A percentile compares a stretch with the other conserved stretches of the same genome.
Evolutionary conservation across 2,888 invertebrate genomes (phyloP).

Genomic region (Agelastica alni): DNA sequence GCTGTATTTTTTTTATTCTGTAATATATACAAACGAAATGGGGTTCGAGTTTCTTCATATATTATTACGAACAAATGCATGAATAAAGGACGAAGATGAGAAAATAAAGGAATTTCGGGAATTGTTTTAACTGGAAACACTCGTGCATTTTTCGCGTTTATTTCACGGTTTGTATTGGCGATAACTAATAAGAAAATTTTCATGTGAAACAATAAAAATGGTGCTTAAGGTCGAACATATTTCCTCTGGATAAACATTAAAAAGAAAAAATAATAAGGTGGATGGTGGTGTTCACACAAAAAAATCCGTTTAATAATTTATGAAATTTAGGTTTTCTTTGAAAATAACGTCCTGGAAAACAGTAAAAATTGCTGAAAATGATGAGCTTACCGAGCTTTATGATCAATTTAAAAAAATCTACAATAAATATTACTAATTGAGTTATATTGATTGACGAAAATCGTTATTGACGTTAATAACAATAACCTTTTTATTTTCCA

Average conservation of each 20-base stretch:
- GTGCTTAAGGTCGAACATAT: not conserved
- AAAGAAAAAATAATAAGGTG: too few species aligned
- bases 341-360: not conserved
- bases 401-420: too few species aligned
- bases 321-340: not conserved
- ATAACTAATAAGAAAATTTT: not conserved
- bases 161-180: not conserved
- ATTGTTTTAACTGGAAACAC: not conserved
- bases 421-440: too few species aligned
- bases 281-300: too few species aligned
- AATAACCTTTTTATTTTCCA: too few species aligned
- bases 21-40: not conserved
- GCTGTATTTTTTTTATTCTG: not conserved
- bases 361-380: too few species aligned
- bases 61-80: constrained; percentile 2
- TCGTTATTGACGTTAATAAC: too few species aligned
- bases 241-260: not conserved
- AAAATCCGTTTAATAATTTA: too few species aligned
- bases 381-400: too few species aligned
- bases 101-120: not conserved
- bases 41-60: not conserved
- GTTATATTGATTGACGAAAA: too few species aligned
- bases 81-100: not conserved
- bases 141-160: not conserved
- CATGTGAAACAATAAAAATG: not conserved